These are phyloP conservation scores for Rhodeus uyekii DNA, from an alignment of 2,797 vertebrate genomes.

Conservation along the genomic window DNA sequence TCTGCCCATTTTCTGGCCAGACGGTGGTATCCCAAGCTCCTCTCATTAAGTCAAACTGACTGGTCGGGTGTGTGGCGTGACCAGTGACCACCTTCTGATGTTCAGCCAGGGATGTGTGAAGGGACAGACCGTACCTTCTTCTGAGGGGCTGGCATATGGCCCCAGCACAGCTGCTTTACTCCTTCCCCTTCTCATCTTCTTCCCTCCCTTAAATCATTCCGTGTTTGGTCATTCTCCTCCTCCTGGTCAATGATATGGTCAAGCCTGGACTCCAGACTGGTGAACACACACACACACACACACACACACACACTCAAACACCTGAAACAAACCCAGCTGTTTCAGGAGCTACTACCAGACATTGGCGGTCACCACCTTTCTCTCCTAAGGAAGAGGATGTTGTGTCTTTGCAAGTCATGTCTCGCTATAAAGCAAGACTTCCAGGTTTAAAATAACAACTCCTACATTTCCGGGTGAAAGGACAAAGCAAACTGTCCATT, in stretches of 20 bases:
- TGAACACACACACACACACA: slow-evolving; percentile 12
- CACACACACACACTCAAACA: slow-evolving; percentile 14
- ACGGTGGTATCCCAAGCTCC: slow-evolving; percentile 56
- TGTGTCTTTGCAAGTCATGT: slow-evolving; percentile 80
- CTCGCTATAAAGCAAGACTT: slow-evolving; percentile 69
- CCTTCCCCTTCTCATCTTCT: slow-evolving; percentile 55
- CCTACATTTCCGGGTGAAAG: slow-evolving; percentile 82
- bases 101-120: slow-evolving; percentile 73
- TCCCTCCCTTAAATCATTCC: slow-evolving; percentile 61
- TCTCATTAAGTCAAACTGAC: slow-evolving; percentile 76
- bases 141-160: slow-evolving; percentile 88
- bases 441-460: slow-evolving; percentile 79
- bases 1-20: slow-evolving; percentile 44
- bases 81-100: slow-evolving; percentile 75
- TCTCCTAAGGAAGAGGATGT: slow-evolving; percentile 89
- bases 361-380: slow-evolving; percentile 67
- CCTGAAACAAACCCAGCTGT: slow-evolving; percentile 48
- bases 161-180: slow-evolving; percentile 73
- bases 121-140: slow-evolving; percentile 88
- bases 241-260: slow-evolving; percentile 42
- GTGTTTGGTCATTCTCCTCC: slow-evolving; percentile 63
- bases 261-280: slow-evolving; percentile 31
- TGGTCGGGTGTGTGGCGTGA: slow-evolving; percentile 61
- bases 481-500: slow-evolving; percentile 71
- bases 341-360: slow-evolving; percentile 57